Evolutionary conservation across 1,140 invertebrate genomes (phyloP).

Genomic region (Nasonia longicornis): DNA sequence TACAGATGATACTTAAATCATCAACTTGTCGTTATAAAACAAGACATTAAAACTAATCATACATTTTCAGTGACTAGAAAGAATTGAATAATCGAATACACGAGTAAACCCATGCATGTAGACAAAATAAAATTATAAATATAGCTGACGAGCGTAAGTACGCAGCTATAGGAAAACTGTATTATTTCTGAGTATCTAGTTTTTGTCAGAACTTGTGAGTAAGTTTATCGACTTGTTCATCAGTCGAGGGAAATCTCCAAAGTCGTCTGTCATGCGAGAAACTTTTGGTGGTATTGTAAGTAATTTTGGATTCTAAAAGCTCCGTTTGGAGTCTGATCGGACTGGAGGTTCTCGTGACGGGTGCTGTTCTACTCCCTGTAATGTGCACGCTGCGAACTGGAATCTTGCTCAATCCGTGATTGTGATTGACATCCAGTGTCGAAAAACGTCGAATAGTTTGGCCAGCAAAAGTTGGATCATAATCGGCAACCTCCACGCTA

Average conservation of each 20-base stretch:
- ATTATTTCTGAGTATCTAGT: background rate
- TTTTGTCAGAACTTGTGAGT: slow-evolving; percentile 57
- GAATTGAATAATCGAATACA: background rate
- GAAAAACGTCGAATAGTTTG: slow-evolving; percentile 43
- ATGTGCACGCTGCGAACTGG: slow-evolving; percentile 57
- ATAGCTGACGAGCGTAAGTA: background rate
- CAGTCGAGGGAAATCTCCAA: slow-evolving; percentile 60
- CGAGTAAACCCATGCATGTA: background rate
- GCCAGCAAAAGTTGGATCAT: slow-evolving; percentile 40
- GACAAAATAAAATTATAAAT: background rate
- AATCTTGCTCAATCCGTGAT: slow-evolving; percentile 65
- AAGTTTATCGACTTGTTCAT: slow-evolving; percentile 64
- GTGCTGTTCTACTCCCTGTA: slow-evolving; percentile 64
- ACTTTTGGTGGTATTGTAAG: slow-evolving; percentile 37
- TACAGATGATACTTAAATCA: too few species aligned
- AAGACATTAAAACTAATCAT: background rate
- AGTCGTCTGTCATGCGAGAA: slow-evolving; percentile 44
- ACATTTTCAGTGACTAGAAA: background rate
- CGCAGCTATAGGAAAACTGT: background rate
- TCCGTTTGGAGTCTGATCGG: slow-evolving; percentile 55
- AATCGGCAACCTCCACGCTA: slow-evolving; percentile 60
- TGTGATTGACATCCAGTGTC: slow-evolving; percentile 66
- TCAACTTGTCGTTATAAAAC: too few species aligned
- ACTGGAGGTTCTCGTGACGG: slow-evolving; percentile 64
- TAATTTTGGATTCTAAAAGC: slow-evolving; percentile 48